phyloP scores from a whole-genome alignment of 2,113 vertebrate species.

The Aegypius monachus region DNA sequence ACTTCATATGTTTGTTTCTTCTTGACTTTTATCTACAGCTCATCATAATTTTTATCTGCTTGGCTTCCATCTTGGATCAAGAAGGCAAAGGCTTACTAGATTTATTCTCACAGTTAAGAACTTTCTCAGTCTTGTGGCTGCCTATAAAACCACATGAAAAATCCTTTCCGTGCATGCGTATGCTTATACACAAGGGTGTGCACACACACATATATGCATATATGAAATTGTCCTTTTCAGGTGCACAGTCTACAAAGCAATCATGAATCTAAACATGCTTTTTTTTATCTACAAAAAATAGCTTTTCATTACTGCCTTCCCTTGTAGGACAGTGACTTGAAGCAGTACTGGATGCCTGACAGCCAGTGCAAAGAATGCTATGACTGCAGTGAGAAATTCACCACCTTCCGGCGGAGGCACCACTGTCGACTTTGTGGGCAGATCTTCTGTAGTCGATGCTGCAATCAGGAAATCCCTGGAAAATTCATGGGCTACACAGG shows the following conservation, averaged over 20 bases:
- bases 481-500: slow-evolving; percentile 99
- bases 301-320: neutral
- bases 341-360: slow-evolving; percentile 99
- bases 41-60: neutral
- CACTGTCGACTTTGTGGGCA: slow-evolving; percentile 96
- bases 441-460: slow-evolving; percentile 99
- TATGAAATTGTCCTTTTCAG: neutral
- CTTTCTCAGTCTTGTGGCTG: neutral
- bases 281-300: neutral
- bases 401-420: slow-evolving; percentile 93
- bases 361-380: slow-evolving; percentile 99
- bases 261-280: neutral
- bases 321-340: slow-evolving; percentile 92
- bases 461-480: slow-evolving; percentile 98
- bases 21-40: neutral
- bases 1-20: neutral
- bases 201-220: fast-evolving
- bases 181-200: neutral
- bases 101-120: neutral
- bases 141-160: neutral
- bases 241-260: neutral
- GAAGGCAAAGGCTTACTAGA: neutral
- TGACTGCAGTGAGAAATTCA: slow-evolving; percentile 98
- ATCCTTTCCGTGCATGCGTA: neutral
- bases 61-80: neutral